These are phyloP conservation scores for human DNA, from an alignment of 2,113 vertebrate species.

Conservation along the genomic window GRCh38 chr14:33861001-33861500, in stretches of 20 bases:
- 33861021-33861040: too few species aligned
- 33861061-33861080: too few species aligned
- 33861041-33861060: too few species aligned
- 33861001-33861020: too few species aligned
- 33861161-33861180: conserved; percentile 50
- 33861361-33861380: conserved; percentile 8
- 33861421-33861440: background rate
- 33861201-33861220: conserved; percentile 60
- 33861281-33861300: background rate
- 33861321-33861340: background rate
- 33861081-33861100: conserved; percentile 40
- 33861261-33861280: conserved; percentile 50
- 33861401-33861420: background rate
- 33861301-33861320: conserved; percentile 21
- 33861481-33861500: background rate
- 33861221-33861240: conserved; percentile 6
- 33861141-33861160: conserved; percentile 61
- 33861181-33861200: conserved; percentile 36
- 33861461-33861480: background rate
- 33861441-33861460: background rate
- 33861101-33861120: background rate
- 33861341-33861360: conserved; percentile 15
- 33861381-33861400: background rate
- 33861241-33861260: conserved; percentile 59
- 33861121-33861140: background rate